Conservation (phyloP, 2,113 vertebrate species). For the Callionymus lyra region DNA sequence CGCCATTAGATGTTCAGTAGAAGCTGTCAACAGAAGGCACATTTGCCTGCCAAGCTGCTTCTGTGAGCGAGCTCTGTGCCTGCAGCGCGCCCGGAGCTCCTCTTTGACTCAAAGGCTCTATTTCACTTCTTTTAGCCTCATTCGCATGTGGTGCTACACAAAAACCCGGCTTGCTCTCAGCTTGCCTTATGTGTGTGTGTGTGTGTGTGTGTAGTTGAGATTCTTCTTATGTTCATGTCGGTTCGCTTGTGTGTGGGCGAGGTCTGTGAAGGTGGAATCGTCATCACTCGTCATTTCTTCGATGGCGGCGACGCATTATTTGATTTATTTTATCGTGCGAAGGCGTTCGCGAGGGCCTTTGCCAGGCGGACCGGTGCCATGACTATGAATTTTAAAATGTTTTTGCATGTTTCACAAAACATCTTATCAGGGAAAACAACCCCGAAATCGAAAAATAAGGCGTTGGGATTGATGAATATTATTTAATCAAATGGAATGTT, state of each 20-base stretch:
- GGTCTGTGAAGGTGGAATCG: not conserved
- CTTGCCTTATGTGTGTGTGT: slow-evolving; percentile 32
- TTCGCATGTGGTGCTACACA: slow-evolving; percentile 78
- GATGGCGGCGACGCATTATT: too few relatives aligned
- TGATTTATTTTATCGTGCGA: too few relatives aligned
- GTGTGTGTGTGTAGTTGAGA: slow-evolving; percentile 7
- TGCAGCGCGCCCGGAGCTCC: slow-evolving; percentile 86
- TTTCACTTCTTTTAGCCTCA: slow-evolving; percentile 85
- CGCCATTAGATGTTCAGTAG: slow-evolving; percentile 78
- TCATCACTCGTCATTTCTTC: too few relatives aligned
- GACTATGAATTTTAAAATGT: too few relatives aligned
- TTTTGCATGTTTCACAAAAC: too few relatives aligned
- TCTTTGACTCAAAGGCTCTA: slow-evolving; percentile 88
- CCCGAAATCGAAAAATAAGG: too few relatives aligned
- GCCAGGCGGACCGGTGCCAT: too few relatives aligned
- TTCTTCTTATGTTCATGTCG: slow-evolving; percentile 5
- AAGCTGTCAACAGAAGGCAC: slow-evolving; percentile 84
- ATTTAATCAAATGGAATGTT: too few relatives aligned
- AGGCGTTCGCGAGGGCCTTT: too few relatives aligned
- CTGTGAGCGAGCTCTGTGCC: slow-evolving; percentile 76
- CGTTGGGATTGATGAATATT: too few relatives aligned
- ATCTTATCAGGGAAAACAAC: too few relatives aligned
- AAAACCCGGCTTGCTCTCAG: slow-evolving; percentile 64
- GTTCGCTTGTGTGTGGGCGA: slow-evolving; percentile 1
- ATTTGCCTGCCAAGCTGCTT: slow-evolving; percentile 79